Evolutionary conservation across 2,113 vertebrate species (phyloP).

Genomic region (Gallinago undulata): DNA sequence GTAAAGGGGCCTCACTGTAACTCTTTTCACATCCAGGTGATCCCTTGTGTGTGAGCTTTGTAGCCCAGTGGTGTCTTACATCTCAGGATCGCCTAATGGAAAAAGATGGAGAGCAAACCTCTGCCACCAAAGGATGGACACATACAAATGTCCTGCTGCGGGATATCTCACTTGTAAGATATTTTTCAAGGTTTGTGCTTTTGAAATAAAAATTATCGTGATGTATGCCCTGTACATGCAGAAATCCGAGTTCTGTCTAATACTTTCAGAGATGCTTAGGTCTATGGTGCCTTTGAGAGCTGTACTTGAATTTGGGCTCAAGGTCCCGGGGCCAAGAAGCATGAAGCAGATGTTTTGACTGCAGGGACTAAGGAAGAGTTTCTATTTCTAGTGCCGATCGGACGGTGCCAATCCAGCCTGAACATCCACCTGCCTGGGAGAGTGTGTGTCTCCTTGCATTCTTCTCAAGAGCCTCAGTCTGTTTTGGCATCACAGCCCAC

Average conservation of each 20-base stretch:
- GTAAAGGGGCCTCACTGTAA: not conserved
- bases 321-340: not conserved
- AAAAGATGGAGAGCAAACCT: not conserved
- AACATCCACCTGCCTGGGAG: not conserved
- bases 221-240: not conserved
- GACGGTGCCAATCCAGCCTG: not conserved
- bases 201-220: not conserved
- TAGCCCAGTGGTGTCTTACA: not conserved
- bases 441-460: fast-evolving
- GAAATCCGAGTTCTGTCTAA: not conserved
- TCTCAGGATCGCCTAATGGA: not conserved
- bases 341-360: not conserved
- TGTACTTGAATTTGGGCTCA: not conserved
- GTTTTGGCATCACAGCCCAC: not conserved
- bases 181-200: not conserved
- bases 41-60: not conserved
- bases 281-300: not conserved
- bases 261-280: not conserved
- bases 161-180: not conserved
- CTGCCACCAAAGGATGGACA: not conserved
- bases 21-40: not conserved
- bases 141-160: not conserved
- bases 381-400: not conserved
- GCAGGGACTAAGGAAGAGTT: not conserved
- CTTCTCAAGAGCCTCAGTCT: not conserved